Evolutionary conservation across 2,888 invertebrate species (phyloP), one percentile per base, ranked within the genome.

Genomic region (Cyclophora albipunctata): DNA sequence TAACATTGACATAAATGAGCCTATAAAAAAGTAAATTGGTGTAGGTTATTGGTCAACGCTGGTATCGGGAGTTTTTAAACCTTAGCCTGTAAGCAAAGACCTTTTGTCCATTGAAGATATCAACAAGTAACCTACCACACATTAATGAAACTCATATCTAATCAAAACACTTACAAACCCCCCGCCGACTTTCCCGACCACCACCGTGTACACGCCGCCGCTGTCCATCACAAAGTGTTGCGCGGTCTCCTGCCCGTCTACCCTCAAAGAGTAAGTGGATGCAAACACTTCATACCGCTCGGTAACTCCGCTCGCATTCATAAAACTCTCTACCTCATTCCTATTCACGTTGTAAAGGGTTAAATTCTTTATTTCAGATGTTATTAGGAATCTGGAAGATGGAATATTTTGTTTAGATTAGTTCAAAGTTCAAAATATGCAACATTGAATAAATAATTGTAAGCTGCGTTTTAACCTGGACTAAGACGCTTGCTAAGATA

Each of bases 141-240:
- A 20, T 20, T 20, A 20, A 20, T 20, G 20, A 20, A 20, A 20
- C 20, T 20, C 1, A 20, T 20, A 20, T 20, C 20, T 20, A 20
- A 20, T 20, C 42, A 53, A 40, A 34, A 52, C 45, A 74, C 75
- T 72, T 48, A 79, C 78, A 54, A 69, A 68, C 46, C 53, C 52
- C 40, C 58, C 55, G 3, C 55, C 62, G 35, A 55, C 56, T 42
- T 60, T 59, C 40, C 71, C 71, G 7, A 80, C 53, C 6, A 81
- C 40, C 34, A 81, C 54, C 0, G 73, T 63, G 34, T 81, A 83
- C 0, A 83, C 81, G 0, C 81, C 82, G 0, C 83, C 81, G 46
- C 71, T 76, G 6, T 71, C 66, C 58, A 82, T 54, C 33, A 67
- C 60, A 0, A 80, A 48, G 34, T 62, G 61, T 5, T 52, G 50